A percentile compares a stretch with the other conserved stretches of the same genome.
phyloP scores from a whole-genome alignment of 1,140 invertebrate species.

The Tribolium madens region DNA sequence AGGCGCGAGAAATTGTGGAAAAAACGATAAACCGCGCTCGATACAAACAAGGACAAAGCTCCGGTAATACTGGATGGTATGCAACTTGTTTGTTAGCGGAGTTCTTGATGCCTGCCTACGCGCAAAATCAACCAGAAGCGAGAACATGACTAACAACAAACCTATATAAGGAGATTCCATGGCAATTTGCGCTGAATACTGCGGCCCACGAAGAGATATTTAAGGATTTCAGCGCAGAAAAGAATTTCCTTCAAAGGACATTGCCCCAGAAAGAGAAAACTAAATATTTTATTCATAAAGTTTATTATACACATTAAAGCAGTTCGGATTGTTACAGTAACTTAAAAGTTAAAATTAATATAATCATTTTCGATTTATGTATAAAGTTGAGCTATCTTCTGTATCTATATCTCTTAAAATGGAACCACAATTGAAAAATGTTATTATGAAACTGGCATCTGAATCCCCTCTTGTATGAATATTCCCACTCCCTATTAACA shows the following conservation, averaged over 20 bases:
- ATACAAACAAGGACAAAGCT: not conserved
- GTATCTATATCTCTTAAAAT: slow-evolving; percentile 98
- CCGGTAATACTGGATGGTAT: slow-evolving; percentile 11
- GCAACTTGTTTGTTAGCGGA: slow-evolving; percentile 23
- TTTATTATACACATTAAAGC: not conserved
- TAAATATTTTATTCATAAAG: not conserved
- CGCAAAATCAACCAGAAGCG: slow-evolving; percentile 18
- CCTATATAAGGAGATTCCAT: slow-evolving; percentile 18
- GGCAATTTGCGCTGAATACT: not conserved
- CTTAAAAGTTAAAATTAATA: not conserved
- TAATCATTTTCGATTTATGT: no score
- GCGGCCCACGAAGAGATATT: not conserved
- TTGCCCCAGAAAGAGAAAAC: not conserved
- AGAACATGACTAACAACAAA: slow-evolving; percentile 35
- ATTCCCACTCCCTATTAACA: slow-evolving; percentile 99
- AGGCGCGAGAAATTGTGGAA: not conserved
- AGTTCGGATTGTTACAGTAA: not conserved
- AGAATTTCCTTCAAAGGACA: not conserved
- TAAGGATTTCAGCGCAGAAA: slow-evolving; percentile 9
- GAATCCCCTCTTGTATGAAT: slow-evolving; percentile 98
- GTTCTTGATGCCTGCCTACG: slow-evolving; percentile 23
- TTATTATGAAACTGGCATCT: slow-evolving; percentile 99
- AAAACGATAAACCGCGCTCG: slow-evolving; percentile 8
- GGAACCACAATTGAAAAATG: slow-evolving; percentile 99
- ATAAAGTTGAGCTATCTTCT: slow-evolving; percentile 77